Conservation (phyloP, 2,113 vertebrate genomes). For the Phylloscopus trochilus region DNA sequence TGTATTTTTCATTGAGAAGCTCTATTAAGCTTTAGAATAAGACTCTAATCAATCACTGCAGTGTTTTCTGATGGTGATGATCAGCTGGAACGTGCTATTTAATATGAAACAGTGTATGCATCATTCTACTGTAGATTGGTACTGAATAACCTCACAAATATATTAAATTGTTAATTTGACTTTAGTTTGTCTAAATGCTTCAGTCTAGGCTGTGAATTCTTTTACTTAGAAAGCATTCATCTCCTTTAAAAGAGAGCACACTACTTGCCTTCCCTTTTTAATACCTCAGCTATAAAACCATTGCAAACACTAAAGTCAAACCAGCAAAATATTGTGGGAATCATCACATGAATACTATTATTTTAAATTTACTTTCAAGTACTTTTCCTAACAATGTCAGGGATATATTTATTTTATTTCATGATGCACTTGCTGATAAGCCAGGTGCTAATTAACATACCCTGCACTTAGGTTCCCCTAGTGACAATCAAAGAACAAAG, state of each 20-base stretch:
- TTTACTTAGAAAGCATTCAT: not conserved
- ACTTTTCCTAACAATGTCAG: not conserved
- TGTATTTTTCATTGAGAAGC: not conserved
- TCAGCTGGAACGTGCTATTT: not conserved
- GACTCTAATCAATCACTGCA: not conserved
- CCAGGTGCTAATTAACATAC: not conserved
- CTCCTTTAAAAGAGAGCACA: not conserved
- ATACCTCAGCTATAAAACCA: not conserved
- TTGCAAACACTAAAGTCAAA: not conserved
- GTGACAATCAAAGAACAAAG: slow-evolving; percentile 16
- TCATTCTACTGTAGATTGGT: not conserved
- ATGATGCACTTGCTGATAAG: not conserved
- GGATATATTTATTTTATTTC: not conserved
- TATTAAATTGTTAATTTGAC: not conserved
- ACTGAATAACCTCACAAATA: not conserved
- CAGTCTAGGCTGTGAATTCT: not conserved
- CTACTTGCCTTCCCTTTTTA: not conserved
- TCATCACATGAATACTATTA: not conserved
- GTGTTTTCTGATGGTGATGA: not conserved
- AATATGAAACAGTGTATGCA: not conserved
- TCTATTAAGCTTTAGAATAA: not conserved
- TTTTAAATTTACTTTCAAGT: not conserved
- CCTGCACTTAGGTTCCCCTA: not conserved
- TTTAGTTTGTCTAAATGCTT: not conserved
- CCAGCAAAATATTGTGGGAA: not conserved